phyloP scores from a whole-genome alignment of 2,888 invertebrate genomes.

The Sminthurides aquaticus region DNA sequence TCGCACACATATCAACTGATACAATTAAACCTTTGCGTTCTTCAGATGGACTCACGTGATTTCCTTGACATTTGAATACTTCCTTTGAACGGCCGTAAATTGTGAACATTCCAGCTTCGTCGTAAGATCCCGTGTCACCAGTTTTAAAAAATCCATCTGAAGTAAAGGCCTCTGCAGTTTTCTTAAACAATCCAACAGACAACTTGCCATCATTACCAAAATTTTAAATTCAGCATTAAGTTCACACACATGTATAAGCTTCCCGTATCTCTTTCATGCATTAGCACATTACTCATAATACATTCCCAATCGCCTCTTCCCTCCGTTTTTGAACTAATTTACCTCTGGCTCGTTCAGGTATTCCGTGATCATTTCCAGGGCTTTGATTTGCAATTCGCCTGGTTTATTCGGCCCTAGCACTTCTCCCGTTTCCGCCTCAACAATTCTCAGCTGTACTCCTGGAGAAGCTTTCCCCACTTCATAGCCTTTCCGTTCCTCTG shows the following conservation, averaged over 20 bases:
- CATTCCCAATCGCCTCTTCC: too few species aligned
- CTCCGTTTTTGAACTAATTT: too few species aligned
- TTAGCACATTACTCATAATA: too few species aligned
- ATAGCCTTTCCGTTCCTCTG: too few species aligned
- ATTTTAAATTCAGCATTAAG: too few species aligned
- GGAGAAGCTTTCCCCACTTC: neutral
- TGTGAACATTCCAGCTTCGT: neutral
- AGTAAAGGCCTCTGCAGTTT: conserved; percentile 5
- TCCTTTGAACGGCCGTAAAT: neutral
- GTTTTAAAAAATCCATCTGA: neutral
- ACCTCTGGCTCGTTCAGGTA: neutral
- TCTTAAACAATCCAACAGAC: too few species aligned
- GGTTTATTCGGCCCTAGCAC: neutral
- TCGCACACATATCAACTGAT: too few species aligned
- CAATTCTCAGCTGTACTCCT: neutral
- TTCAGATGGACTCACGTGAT: too few species aligned
- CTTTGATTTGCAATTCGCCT: neutral
- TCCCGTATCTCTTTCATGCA: too few species aligned
- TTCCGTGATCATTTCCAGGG: neutral
- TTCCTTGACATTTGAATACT: neutral
- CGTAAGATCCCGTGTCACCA: neutral
- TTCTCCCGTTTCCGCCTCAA: neutral
- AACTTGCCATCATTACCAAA: too few species aligned
- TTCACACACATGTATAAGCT: too few species aligned
- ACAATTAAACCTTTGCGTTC: too few species aligned